Evolutionary conservation across 1,140 invertebrate species (phyloP), one percentile per base, ranked within the genome.

Genomic region (Drosophila grimshawi): DNA sequence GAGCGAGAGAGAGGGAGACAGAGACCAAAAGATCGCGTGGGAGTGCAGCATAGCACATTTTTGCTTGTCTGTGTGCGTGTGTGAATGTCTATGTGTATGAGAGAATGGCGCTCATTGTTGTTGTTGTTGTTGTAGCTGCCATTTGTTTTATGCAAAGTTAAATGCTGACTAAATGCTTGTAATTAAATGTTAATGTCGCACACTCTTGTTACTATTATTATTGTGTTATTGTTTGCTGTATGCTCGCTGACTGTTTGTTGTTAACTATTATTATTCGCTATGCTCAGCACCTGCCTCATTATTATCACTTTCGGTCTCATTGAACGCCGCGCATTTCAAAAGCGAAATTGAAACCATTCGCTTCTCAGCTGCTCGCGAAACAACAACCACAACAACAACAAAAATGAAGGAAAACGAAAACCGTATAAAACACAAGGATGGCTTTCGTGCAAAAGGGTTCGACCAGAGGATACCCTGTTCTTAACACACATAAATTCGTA

Each of bases 91-190:
- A 19, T 19, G 19, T 19, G 19, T 19, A 19, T 19, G 19, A 19
- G 51, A 8, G 49, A 30, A 37, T 3, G 55, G 37, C 37, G 37
- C 19, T 39, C 55, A 11, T 65, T 66, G 63, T 43, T 67, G 27
- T 11, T 41, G 29, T 43, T 61, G 63, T n/a, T 57, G 59, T 64
- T 80, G 63, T 61, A 60, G 69, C 45, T 71, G 68, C 60, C 63
- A 79, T 81, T 86, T 86, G 83, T 82, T 86, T 86, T 89, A 88
- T 88, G 83, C 85, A 80, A 80, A 88, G 60, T 74, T 88, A 88
- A 88, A 83, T 88, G 85, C 73, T 80, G 63, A 88, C 83, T 88
- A 88, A 88, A 88, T 88, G 80, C 70, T 80, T 63, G 80, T 80
- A 89, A 88, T 88, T 88, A 88, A 88, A 83, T 89, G 80, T 83